Conservation (phyloP, 2,888 invertebrate species). For the Andricus curvator region DNA sequence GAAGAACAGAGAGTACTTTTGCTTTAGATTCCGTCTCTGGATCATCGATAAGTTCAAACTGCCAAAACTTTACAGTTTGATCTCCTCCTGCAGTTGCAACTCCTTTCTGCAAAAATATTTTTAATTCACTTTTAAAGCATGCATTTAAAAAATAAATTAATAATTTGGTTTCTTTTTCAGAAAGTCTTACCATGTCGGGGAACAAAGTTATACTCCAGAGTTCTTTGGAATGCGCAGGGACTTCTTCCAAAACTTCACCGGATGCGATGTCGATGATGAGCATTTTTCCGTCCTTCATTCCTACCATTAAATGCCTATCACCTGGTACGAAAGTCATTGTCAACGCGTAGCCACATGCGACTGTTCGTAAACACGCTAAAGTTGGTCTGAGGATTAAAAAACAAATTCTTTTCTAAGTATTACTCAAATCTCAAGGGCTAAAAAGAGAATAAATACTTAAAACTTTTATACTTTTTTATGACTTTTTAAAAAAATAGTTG, state of each 20-base stretch:
- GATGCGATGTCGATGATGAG: conserved; percentile 91
- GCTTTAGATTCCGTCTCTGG: conserved; percentile 82
- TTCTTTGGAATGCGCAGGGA: conserved; percentile 90
- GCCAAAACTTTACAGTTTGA: conserved; percentile 95
- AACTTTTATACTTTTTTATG: no score
- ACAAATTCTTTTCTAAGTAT: not conserved
- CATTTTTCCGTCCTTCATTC: conserved; percentile 90
- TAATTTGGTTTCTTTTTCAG: not conserved
- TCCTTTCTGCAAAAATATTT: conserved; percentile 82
- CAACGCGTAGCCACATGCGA: conserved; percentile 85
- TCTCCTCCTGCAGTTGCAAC: conserved; percentile 93
- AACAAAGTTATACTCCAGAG: conserved; percentile 88
- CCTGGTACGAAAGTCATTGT: conserved; percentile 91
- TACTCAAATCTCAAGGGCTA: conserved; percentile 20
- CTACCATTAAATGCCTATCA: conserved; percentile 93
- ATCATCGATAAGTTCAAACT: conserved; percentile 90
- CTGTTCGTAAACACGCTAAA: conserved; percentile 82
- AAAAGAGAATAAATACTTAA: not conserved
- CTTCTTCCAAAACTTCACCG: conserved; percentile 89
- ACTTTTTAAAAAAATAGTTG: no score
- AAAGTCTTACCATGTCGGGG: conserved; percentile 86
- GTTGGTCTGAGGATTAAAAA: conserved; percentile 77
- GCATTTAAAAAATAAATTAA: conserved; percentile 43
- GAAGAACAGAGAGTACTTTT: conserved; percentile 87
- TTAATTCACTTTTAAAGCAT: conserved; percentile 34